A percentile compares a stretch with the other conserved stretches of the same genome.
Conservation (phyloP, 2,888 invertebrate genomes). For the Melinaea menophilus region DNA sequence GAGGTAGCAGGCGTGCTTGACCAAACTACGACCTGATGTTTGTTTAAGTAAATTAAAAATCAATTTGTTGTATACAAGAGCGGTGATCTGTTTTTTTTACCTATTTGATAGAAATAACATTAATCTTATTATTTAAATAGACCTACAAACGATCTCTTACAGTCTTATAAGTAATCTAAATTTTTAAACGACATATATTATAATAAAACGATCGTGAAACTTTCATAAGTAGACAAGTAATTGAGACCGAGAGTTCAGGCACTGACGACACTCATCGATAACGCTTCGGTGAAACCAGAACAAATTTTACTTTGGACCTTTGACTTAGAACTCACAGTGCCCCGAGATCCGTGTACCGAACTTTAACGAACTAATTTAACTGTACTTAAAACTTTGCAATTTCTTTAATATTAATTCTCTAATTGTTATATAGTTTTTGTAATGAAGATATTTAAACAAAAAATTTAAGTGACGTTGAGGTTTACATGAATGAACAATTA, state of each 20-base stretch:
- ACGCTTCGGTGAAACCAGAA: conserved; percentile 20
- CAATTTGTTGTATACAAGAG: too few relatives aligned
- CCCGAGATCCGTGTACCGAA: conserved; percentile 19
- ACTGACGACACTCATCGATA: conserved; percentile 32
- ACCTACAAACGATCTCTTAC: too few relatives aligned
- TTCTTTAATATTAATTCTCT: background rate
- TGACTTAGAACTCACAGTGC: conserved; percentile 21
- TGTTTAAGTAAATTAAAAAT: too few relatives aligned
- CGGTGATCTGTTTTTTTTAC: too few relatives aligned
- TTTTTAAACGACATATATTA: too few relatives aligned
- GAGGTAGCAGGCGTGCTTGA: too few relatives aligned
- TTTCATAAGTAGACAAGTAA: background rate
- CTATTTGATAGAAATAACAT: too few relatives aligned
- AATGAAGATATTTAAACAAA: background rate
- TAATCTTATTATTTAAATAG: too few relatives aligned
- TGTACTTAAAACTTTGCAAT: conserved; percentile 19
- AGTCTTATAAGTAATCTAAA: too few relatives aligned
- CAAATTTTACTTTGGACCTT: conserved; percentile 32
- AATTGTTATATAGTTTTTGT: background rate
- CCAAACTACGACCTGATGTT: too few relatives aligned
- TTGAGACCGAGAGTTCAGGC: background rate
- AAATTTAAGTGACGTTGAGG: background rate
- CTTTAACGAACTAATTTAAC: conserved; percentile 23
- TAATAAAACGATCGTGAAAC: too few relatives aligned
- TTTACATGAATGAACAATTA: too few relatives aligned